phyloP scores from a whole-genome alignment of 1,140 invertebrate genomes.

The Aphaenogaster floridana region DNA sequence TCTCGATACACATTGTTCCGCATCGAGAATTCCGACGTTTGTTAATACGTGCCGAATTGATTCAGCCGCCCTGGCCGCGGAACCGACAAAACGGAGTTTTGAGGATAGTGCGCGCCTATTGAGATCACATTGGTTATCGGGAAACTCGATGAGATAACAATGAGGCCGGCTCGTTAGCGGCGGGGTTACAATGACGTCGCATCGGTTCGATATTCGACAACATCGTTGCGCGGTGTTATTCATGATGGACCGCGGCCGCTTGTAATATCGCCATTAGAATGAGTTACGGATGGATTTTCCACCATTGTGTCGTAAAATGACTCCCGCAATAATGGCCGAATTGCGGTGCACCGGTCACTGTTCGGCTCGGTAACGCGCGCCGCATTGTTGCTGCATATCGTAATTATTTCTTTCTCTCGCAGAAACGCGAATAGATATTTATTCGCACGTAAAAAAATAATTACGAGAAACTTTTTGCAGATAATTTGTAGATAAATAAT shows the following conservation, averaged over 20 bases:
- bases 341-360: slow-evolving; percentile 70
- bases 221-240: slow-evolving; percentile 56
- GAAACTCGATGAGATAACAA: slow-evolving; percentile 75
- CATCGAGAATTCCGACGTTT: slow-evolving; percentile 35
- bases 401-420: slow-evolving; percentile 31
- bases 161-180: slow-evolving; percentile 83
- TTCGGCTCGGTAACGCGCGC: neutral
- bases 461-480: neutral
- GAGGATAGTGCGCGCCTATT: slow-evolving; percentile 54
- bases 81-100: slow-evolving; percentile 55
- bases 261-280: slow-evolving; percentile 59
- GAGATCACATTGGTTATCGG: slow-evolving; percentile 60
- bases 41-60: slow-evolving; percentile 34
- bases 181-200: slow-evolving; percentile 74
- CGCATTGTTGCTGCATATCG: neutral
- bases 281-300: slow-evolving; percentile 53
- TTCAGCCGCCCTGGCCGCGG: slow-evolving; percentile 25
- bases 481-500: neutral
- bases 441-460: neutral
- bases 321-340: slow-evolving; percentile 47
- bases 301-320: slow-evolving; percentile 62
- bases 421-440: neutral
- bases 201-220: slow-evolving; percentile 52
- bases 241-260: slow-evolving; percentile 41
- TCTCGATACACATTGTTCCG: slow-evolving; percentile 4